Conservation (phyloP, 2,888 invertebrate genomes). For the Acanthosepion lycidas region DNA sequence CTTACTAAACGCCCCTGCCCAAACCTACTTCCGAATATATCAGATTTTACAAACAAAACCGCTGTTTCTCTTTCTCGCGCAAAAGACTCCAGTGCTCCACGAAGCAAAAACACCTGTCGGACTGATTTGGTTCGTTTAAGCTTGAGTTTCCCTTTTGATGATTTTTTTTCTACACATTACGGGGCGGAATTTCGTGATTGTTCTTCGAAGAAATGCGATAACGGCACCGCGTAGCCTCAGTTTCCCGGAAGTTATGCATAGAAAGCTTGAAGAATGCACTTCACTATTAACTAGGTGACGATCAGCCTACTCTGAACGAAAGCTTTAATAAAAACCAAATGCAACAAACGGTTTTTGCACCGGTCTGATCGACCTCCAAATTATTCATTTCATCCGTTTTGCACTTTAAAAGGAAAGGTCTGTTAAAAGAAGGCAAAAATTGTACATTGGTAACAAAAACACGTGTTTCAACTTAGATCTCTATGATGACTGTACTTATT, state of each 20-base stretch:
- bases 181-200: neutral
- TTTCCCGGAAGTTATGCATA: conserved; percentile 13
- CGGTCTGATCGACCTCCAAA: neutral
- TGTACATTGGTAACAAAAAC: neutral
- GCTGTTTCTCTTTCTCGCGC: neutral
- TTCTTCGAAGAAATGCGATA: neutral
- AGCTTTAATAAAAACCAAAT: neutral
- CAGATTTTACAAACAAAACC: neutral
- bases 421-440: too few species aligned
- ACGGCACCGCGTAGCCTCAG: neutral
- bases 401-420: neutral
- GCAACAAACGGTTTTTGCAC: neutral
- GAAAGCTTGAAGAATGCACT: neutral
- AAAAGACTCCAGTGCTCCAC: neutral
- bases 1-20: neutral
- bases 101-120: neutral
- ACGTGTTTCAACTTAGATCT: neutral
- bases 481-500: neutral
- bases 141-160: neutral
- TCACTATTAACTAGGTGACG: neutral
- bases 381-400: neutral
- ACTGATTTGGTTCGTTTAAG: neutral
- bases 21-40: neutral
- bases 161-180: neutral
- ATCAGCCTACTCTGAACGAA: neutral